phyloP scores from a whole-genome alignment of 2,113 vertebrate genomes.

The Pterocles gutturalis region DNA sequence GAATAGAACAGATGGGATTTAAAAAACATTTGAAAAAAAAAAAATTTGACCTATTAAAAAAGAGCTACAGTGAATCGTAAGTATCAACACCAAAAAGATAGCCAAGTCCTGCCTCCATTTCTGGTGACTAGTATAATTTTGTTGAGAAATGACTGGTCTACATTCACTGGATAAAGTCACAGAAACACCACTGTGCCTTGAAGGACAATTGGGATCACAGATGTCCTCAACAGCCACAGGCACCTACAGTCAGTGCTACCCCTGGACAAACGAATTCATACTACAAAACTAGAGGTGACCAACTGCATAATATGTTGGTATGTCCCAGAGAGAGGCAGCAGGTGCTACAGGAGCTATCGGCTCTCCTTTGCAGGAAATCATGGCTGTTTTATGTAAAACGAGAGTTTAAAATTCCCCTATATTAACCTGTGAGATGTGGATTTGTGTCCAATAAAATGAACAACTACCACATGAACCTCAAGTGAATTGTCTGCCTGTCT shows the following conservation, averaged over 20 bases:
- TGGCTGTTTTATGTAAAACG: not conserved
- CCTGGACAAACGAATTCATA: not conserved
- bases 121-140: not conserved
- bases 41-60: not conserved
- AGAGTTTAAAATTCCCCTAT: not conserved
- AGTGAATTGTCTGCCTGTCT: not conserved
- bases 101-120: not conserved
- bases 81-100: not conserved
- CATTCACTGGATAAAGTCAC: not conserved
- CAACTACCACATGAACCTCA: not conserved
- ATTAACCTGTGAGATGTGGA: not conserved
- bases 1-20: not conserved
- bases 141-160: not conserved
- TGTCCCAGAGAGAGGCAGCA: not conserved
- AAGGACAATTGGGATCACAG: not conserved
- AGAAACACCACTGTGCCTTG: not conserved
- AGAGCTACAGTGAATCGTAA: not conserved
- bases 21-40: not conserved
- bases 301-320: accelerated
- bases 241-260: not conserved
- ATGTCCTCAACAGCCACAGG: not conserved
- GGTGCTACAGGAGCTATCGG: not conserved
- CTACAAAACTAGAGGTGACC: not conserved
- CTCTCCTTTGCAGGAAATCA: not conserved
- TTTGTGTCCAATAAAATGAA: not conserved